Percentiles rank a stretch among this genome's conserved stretches.
Conservation (phyloP, 2,113 vertebrate genomes). For the Esox niger region DNA sequence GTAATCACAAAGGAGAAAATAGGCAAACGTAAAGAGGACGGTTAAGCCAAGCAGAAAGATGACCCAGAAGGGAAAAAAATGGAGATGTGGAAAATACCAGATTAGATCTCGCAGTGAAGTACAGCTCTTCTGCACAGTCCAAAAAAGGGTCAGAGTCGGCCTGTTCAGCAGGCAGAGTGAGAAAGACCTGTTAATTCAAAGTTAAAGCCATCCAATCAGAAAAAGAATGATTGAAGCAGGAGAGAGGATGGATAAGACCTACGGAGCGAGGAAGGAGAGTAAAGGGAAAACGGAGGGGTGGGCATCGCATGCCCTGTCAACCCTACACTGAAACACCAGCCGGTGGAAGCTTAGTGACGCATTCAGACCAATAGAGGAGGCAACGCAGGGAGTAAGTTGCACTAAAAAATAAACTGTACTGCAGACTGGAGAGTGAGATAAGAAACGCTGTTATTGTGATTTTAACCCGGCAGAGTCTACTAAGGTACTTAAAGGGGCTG, state of each 20-base stretch:
- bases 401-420: background rate
- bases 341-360: background rate
- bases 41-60: background rate
- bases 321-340: slow-evolving; percentile 6
- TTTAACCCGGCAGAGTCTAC: slow-evolving; percentile 24
- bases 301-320: slow-evolving; percentile 18
- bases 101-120: slow-evolving; percentile 99
- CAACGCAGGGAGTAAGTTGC: background rate
- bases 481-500: no score
- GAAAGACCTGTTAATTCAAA: slow-evolving; percentile 89
- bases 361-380: background rate
- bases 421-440: slow-evolving; percentile 21
- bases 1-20: background rate
- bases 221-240: slow-evolving; percentile 45
- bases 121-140: slow-evolving; percentile 97
- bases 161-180: slow-evolving; percentile 92
- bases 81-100: slow-evolving; percentile 80
- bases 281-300: background rate
- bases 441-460: slow-evolving; percentile 27
- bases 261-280: slow-evolving; percentile 1
- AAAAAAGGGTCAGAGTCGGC: slow-evolving; percentile 93
- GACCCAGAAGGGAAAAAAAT: slow-evolving; percentile 10
- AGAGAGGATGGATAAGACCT: slow-evolving; percentile 2
- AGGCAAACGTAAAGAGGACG: background rate
- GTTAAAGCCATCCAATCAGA: slow-evolving; percentile 49